Base-by-base conservation (phyloP, 1,140 invertebrate species). In the Amyelois transitella region DNA sequence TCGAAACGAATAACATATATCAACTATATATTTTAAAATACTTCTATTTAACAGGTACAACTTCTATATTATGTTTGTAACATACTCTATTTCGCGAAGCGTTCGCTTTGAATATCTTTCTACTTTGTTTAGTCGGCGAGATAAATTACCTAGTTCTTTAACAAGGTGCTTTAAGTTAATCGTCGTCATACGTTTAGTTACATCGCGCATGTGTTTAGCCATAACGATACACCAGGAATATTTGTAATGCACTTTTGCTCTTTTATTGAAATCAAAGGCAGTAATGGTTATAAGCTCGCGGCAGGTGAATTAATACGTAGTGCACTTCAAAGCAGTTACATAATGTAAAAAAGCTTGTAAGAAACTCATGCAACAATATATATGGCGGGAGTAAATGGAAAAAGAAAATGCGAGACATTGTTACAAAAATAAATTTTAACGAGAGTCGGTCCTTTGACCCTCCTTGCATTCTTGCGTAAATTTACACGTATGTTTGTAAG, bases 251-350 rank as follows among this genome's bases (percentile, higher is more conserved):
- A 50, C 56, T 55, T 57, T 58, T 51, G 25, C 53, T 53, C 64
- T 55, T 63, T 59, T 54, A 59, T 53, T 48, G 51, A 53, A 53
- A 24, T 32, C 49, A 43, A 50, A 48, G 47, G 32, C 52, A 55
- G 38, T 58, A 60, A 59, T 64, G 50, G 54, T 49, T 62, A 62
- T 49, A 55, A 51, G 53, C 50, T 55, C 52, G 24, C 50, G 56
- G 20, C 53, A 51, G 51, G 20, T 14, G 12, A 38, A 14, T n/a
- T 38, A 14, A 38, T 38, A 38, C 17, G n/a, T 38, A 38, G 17
- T 14, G 4, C 1, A 14, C 32, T 38, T 38, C n/a, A 38, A 2
- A 38, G 32, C 2, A 32, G 25, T 32, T 32, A 32, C 25, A 32
- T 32, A 32, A 32, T 32, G 10, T 14, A 38, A 12, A n/a, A 38